phyloP scores from a whole-genome alignment of 2,888 invertebrate species.

The Dynastes tityus region DNA sequence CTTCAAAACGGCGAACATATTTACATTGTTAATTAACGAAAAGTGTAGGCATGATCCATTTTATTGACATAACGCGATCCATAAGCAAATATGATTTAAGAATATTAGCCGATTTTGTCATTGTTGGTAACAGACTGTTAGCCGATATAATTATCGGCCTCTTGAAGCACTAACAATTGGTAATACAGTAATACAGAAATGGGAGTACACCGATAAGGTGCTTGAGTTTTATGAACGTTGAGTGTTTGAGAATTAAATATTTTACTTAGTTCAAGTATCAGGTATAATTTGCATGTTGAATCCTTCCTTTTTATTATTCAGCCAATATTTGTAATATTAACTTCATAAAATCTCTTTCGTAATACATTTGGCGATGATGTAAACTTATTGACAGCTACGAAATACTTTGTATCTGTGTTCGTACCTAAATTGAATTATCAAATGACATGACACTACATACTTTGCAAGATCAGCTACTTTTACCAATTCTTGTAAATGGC shows the following conservation, averaged over 20 bases:
- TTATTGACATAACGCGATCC: constrained; percentile 37
- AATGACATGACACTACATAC: no score
- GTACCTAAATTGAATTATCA: no score
- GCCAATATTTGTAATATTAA: no score
- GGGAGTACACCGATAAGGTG: background rate
- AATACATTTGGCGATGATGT: no score
- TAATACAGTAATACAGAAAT: background rate
- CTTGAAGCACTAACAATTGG: background rate
- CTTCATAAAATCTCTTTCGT: no score
- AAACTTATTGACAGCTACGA: no score
- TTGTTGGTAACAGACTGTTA: background rate
- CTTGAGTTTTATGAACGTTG: background rate
- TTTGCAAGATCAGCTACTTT: no score
- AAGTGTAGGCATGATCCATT: constrained; percentile 15
- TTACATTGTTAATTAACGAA: constrained; percentile 34
- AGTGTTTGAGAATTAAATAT: background rate
- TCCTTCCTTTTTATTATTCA: no score
- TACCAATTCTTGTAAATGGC: no score
- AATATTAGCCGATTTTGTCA: constrained; percentile 7
- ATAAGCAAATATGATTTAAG: constrained; percentile 24
- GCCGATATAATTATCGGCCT: constrained; percentile 18
- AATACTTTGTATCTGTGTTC: no score
- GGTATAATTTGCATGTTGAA: no score
- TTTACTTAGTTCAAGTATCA: no score
- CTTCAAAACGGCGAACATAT: constrained; percentile 1